These are phyloP conservation scores for Thinocorus orbignyianus DNA, from an alignment of 2,113 vertebrate genomes.

Conservation along the genomic window DNA sequence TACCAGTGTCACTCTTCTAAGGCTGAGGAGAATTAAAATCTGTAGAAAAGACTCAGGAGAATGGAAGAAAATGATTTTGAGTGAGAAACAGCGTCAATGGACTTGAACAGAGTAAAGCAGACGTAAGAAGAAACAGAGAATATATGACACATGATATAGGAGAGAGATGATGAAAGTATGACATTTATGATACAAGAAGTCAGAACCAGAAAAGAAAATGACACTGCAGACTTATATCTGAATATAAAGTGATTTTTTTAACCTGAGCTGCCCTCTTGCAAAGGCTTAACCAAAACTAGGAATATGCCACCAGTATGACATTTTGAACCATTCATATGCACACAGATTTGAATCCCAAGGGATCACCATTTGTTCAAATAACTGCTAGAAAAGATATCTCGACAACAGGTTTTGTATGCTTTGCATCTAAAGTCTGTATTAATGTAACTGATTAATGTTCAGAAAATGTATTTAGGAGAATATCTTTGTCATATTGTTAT, in stretches of 20 bases:
- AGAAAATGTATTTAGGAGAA: not conserved
- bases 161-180: not conserved
- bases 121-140: not conserved
- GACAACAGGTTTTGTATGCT: not conserved
- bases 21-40: not conserved
- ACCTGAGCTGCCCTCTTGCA: not conserved
- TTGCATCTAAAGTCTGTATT: not conserved
- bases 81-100: not conserved
- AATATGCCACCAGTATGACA: not conserved
- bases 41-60: not conserved
- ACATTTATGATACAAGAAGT: not conserved
- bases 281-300: not conserved
- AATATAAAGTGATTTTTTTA: not conserved
- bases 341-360: not conserved
- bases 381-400: not conserved
- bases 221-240: not conserved
- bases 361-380: not conserved
- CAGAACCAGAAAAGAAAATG: not conserved
- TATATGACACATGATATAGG: not conserved
- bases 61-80: accelerated
- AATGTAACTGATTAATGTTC: not conserved
- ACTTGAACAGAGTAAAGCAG: not conserved
- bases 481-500: not conserved
- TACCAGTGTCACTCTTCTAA: not conserved
- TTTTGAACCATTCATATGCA: not conserved